Base-by-base conservation (phyloP, 2,888 invertebrate genomes). In the Halictus quadricinctus region DNA sequence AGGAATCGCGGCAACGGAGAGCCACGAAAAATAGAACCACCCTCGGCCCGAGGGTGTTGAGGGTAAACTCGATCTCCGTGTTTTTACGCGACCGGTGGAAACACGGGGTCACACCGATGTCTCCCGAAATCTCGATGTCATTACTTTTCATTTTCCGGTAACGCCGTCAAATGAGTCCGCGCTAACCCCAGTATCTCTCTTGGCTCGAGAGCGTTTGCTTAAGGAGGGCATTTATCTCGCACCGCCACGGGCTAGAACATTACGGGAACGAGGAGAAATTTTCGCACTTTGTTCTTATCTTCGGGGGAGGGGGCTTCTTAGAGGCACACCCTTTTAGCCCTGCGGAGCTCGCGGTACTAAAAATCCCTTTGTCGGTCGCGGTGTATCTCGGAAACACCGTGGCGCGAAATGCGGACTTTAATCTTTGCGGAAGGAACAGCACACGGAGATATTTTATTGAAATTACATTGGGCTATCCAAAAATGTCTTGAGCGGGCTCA, bases 231-330 rank as follows among this genome's bases (percentile, higher is more conserved):
- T 90, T 90, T 90, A 90, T 90, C 89, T 90, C 83, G 58, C 74
- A 70, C 81, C 83, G 69, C 73, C 76, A 60, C 80, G 75, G 78
- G 76, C 88, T 76, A 79, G 81, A 81, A 76, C 80, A 82, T 86
- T 88, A 88, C 86, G 80, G 83, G 82, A 89, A 90, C 85, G 89
- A 90, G 87, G 76, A 90, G 86, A 88, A 90, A 90, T 89, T 89
- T 83, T 84, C 82, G 79, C 86, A 87, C 86, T 90, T 90, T 90
- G 88, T 90, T 86, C 90, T 90, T 90, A 89, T 90, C 87, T 84
- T 72, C 74, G 72, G 43, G 13, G 43, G 64, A 29, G 36, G 36
- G 5, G 36, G 36, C 25, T 21, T 18, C 18, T 4, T 13, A n/a
- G 70, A 70, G 66, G 70, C 73, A 50, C 79, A 74, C 73, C 78